A percentile compares a stretch with the other conserved stretches of the same genome.
Evolutionary conservation across 2,113 vertebrate genomes (phyloP).

Genomic region (Boulengeromyrus knoepffleri): DNA sequence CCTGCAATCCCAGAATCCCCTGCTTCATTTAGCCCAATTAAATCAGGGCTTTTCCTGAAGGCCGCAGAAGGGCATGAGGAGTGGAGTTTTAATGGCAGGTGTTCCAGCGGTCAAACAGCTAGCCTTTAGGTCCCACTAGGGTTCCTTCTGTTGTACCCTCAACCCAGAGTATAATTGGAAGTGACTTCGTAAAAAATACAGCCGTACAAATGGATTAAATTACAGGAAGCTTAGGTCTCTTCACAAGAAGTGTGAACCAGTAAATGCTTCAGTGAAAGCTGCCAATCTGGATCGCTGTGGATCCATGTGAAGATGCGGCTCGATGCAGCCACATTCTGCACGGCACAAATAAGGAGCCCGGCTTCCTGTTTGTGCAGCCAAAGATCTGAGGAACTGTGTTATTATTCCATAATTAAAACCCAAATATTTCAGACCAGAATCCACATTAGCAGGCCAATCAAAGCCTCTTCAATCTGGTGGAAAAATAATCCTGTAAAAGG

Average conservation of each 20-base stretch:
- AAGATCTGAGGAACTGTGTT: background rate
- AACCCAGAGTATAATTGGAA: background rate
- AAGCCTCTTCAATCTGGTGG: background rate
- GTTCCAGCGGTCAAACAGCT: background rate
- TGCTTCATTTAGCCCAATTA: background rate
- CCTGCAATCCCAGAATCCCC: background rate
- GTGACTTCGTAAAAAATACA: background rate
- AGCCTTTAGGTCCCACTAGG: background rate
- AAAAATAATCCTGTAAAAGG: conserved; percentile 20
- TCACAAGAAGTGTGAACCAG: background rate
- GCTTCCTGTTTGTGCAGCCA: conserved; percentile 13
- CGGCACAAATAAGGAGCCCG: background rate
- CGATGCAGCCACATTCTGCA: background rate
- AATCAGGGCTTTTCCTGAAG: background rate
- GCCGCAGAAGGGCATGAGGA: background rate
- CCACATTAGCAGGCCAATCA: background rate
- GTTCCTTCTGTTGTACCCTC: background rate
- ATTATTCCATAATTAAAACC: conserved; percentile 9
- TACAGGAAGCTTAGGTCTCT: background rate
- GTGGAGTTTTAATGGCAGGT: background rate
- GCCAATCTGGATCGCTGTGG: background rate
- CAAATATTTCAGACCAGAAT: background rate
- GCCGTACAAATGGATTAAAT: background rate
- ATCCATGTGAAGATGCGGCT: background rate
- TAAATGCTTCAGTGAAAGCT: background rate